A percentile compares a stretch with the other conserved stretches of the same genome.
phyloP scores from a whole-genome alignment of 1,140 invertebrate genomes.

The Musca vetustissima region DNA sequence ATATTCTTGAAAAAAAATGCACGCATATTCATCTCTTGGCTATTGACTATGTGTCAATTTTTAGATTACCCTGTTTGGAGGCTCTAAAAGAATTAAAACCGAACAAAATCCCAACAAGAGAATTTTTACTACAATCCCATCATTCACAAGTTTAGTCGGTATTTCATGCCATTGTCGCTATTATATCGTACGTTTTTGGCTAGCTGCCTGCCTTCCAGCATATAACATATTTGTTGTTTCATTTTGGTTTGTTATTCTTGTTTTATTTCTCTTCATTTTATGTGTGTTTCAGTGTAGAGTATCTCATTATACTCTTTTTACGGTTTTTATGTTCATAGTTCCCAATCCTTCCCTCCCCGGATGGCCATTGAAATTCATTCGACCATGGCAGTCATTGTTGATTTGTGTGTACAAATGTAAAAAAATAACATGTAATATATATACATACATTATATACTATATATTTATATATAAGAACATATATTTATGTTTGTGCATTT shows the following conservation, averaged over 20 bases:
- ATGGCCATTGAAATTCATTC: slow-evolving; percentile 18
- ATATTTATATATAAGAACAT: neutral
- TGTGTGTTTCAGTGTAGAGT: neutral
- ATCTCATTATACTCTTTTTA: too few relatives aligned
- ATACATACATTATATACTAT: too few relatives aligned
- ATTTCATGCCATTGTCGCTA: too few relatives aligned
- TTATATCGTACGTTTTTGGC: too few relatives aligned
- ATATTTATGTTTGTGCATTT: neutral
- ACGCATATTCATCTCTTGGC: too few relatives aligned
- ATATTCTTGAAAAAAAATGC: too few relatives aligned
- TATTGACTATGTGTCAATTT: too few relatives aligned
- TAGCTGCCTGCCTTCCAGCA: too few relatives aligned
- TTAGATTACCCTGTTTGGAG: neutral
- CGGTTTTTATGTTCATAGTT: neutral
- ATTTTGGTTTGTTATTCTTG: slow-evolving; percentile 9
- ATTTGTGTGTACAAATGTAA: neutral
- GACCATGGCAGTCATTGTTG: slow-evolving; percentile 6
- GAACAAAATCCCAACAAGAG: neutral
- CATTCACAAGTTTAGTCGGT: neutral
- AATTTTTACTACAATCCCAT: neutral
- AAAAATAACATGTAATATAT: neutral
- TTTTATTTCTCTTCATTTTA: neutral
- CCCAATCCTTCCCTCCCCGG: slow-evolving; percentile 3
- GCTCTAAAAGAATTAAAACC: neutral
- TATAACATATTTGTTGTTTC: neutral